These are phyloP conservation scores for Pituophis catenifer DNA, from an alignment of 2,113 vertebrate genomes.

Conservation along the genomic window DNA sequence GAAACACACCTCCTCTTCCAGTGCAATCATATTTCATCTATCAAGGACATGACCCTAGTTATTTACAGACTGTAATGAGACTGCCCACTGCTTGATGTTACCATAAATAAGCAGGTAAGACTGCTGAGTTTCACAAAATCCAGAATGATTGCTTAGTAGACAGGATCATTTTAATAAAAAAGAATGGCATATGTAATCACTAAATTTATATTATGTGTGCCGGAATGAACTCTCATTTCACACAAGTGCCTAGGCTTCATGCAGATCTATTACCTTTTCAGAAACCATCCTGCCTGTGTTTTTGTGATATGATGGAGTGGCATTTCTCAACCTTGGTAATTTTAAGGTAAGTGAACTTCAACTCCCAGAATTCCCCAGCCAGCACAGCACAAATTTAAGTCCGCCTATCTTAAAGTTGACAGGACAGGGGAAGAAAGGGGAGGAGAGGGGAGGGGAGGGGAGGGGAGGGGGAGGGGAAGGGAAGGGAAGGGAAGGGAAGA, in stretches of 20 bases:
- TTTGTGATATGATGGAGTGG: neutral
- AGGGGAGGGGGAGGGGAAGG: too few relatives aligned
- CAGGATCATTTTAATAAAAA: conserved; percentile 76
- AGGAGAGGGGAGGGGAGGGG: too few relatives aligned
- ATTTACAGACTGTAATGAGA: conserved; percentile 82
- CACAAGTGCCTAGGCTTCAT: neutral
- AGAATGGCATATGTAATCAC: conserved; percentile 63
- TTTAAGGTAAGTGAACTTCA: neutral
- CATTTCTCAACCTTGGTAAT: neutral
- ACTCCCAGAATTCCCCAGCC: neutral
- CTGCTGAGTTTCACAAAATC: conserved; percentile 69
- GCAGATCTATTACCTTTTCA: conserved; percentile 3
- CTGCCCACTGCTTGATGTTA: conserved; percentile 75
- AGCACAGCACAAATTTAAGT: neutral
- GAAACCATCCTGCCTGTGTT: neutral
- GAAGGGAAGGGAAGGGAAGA: too few relatives aligned
- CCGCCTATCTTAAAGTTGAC: neutral
- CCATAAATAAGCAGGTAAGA: conserved; percentile 84
- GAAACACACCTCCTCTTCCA: conserved; percentile 67
- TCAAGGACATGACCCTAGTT: conserved; percentile 84
- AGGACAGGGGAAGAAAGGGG: neutral
- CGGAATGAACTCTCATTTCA: conserved; percentile 31
- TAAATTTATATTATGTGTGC: conserved; percentile 57
- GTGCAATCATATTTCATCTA: conserved; percentile 71
- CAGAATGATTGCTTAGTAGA: conserved; percentile 69